Evolutionary conservation across 2,113 vertebrate genomes (phyloP).

Genomic region (Spea multiplicata): DNA sequence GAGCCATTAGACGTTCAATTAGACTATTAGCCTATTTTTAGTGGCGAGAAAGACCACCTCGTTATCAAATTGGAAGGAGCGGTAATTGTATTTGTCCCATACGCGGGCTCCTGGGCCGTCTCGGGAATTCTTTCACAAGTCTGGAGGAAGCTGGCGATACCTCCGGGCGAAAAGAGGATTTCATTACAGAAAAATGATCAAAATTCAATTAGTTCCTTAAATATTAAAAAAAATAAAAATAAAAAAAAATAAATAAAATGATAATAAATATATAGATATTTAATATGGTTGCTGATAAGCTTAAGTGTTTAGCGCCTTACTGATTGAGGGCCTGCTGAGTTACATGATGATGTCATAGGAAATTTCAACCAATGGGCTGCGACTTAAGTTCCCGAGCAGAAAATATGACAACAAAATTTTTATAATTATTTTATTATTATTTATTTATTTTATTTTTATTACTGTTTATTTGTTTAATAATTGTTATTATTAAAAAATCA

Average conservation of each 20-base stretch:
- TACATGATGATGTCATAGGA: background rate
- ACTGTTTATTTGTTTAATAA: no score
- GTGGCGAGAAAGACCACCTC: slow-evolving; percentile 27
- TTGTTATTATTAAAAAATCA: no score
- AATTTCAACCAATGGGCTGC: no score
- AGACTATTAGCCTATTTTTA: slow-evolving; percentile 49
- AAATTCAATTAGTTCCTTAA: background rate
- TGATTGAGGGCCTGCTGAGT: no score
- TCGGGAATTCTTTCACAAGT: slow-evolving; percentile 47
- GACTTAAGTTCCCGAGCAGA: no score
- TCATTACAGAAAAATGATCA: background rate
- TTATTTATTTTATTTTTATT: no score
- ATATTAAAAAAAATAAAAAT: no score
- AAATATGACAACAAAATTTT: no score
- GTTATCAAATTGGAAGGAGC: slow-evolving; percentile 41
- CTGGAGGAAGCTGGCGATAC: slow-evolving; percentile 24
- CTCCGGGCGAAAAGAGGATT: background rate
- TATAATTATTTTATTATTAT: no score
- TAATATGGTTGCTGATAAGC: no score
- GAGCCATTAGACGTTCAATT: slow-evolving; percentile 46
- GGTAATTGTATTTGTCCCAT: slow-evolving; percentile 45
- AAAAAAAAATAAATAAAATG: no score
- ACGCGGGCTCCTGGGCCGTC: slow-evolving; percentile 32
- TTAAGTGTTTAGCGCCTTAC: no score
- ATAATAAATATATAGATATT: background rate